Base-by-base conservation (phyloP, 2,113 vertebrate species). In the Pluvianellus socialis region DNA sequence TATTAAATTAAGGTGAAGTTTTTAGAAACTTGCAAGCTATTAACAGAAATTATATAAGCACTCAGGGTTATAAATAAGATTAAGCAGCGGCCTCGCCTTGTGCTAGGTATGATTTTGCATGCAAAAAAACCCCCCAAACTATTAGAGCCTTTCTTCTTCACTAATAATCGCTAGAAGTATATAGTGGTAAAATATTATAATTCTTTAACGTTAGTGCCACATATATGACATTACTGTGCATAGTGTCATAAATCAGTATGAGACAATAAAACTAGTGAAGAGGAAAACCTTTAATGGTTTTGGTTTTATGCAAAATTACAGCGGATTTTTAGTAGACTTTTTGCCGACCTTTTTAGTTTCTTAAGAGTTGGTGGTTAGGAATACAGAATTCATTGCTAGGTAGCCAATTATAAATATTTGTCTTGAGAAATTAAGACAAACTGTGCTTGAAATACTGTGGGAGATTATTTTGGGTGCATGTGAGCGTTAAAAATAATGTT, bases 251-350 rank as follows among this genome's bases (percentile, higher is more conserved):
- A 96, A 95, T 96, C 96, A 91, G 91, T 50, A 12, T 3, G 40
- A 94, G 83, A 73, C 79, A 91, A 53, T 91, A 94, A 95, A 95
- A 94, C 83, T 44, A 89, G 83, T 58, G 79, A 84, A 91, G 92
- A 55, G 83, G 91, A 97, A 92, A 94, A 68, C 55, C 92, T 92
- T 81, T 86, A 91, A 89, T 95, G 76, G 86, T 95, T 95, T 91
- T 94, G 74, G 12, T 90, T 96, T 85, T 90, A 95, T 95, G 86
- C 95, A 95, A 85, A 94, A 94, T 90, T 84, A 70, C 70, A 18
- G 65, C 1, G 24, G 77, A 38, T 87, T 92, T 91, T 74, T 33
- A 67, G 55, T 30, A 7, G 68, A 4, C 27, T 45, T 55, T 61
- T 72, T 2, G 4, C 44, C 50, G 68, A 8, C 58, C 55, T 92